Evolutionary conservation across 2,113 vertebrate genomes (phyloP).

Genomic region (Vireo altiloquus): DNA sequence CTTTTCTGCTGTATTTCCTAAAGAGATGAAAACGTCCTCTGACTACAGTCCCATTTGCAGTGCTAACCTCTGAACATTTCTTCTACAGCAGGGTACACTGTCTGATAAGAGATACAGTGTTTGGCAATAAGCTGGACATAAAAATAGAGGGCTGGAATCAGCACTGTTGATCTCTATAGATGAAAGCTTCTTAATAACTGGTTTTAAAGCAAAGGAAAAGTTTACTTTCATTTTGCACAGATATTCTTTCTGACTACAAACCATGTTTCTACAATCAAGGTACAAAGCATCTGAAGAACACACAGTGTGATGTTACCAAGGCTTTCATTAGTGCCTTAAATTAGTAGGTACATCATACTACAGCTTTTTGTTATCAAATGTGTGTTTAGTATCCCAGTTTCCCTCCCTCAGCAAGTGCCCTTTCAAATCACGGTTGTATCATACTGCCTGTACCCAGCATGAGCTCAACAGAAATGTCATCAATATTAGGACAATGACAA

Average conservation of each 20-base stretch:
- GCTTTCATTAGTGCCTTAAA: constrained; percentile 50
- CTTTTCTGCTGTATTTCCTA: constrained; percentile 12
- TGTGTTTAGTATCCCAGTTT: background rate
- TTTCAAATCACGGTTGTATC: constrained; percentile 9
- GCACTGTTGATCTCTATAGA: constrained; percentile 6
- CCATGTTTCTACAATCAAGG: background rate
- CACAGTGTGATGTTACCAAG: constrained; percentile 17
- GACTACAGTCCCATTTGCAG: constrained; percentile 11
- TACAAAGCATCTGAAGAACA: background rate
- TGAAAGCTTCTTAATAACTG: constrained; percentile 16
- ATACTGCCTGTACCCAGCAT: background rate
- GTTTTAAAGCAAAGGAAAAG: background rate
- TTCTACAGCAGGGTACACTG: background rate
- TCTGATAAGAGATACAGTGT: constrained; percentile 16
- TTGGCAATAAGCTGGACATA: background rate
- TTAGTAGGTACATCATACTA: constrained; percentile 18
- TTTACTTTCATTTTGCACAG: background rate
- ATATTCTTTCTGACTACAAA: background rate
- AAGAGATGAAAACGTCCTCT: constrained; percentile 33
- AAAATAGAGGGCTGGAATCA: constrained; percentile 16
- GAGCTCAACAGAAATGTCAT: background rate
- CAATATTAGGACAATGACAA: background rate
- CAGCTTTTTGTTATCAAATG: constrained; percentile 36
- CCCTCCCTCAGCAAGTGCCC: constrained; percentile 6
- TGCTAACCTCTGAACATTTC: background rate